A percentile compares a stretch with the other conserved stretches of the same genome.
These are phyloP conservation scores for Chaetoderma sp. DNA, from an alignment of 2,888 invertebrate genomes.

Conservation along the genomic window DNA sequence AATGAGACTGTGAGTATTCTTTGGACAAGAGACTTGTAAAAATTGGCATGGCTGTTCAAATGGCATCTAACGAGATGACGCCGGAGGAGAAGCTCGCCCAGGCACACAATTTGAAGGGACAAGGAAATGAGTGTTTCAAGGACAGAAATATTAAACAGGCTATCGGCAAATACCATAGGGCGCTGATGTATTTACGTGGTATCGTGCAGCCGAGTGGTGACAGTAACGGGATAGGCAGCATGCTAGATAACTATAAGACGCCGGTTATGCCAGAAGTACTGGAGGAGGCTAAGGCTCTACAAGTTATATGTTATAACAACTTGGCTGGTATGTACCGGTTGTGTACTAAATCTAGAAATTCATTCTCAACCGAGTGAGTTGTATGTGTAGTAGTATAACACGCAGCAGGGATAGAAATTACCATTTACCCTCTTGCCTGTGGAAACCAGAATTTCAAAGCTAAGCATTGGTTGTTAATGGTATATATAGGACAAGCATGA, in stretches of 20 bases:
- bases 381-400: no score
- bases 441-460: no score
- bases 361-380: no score
- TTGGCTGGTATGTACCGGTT: slow-evolving; percentile 55
- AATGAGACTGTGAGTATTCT: neutral
- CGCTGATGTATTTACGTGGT: slow-evolving; percentile 57
- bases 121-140: slow-evolving; percentile 61
- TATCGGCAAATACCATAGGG: slow-evolving; percentile 63
- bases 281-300: slow-evolving; percentile 42
- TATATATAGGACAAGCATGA: no score
- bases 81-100: slow-evolving; percentile 44
- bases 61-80: slow-evolving; percentile 26
- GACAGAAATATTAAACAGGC: slow-evolving; percentile 51
- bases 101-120: slow-evolving; percentile 53
- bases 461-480: no score
- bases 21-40: neutral
- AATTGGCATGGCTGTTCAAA: neutral
- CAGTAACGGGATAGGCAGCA: slow-evolving; percentile 23
- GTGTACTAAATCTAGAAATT: no score
- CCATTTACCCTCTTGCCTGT: no score
- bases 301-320: slow-evolving; percentile 63
- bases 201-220: slow-evolving; percentile 39
- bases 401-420: no score
- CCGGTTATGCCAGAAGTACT: slow-evolving; percentile 38
- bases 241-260: slow-evolving; percentile 27